Evolutionary conservation across 1,140 invertebrate species (phyloP), one percentile per base, ranked within the genome.

Genomic region (Cheumatopsyche charites): DNA sequence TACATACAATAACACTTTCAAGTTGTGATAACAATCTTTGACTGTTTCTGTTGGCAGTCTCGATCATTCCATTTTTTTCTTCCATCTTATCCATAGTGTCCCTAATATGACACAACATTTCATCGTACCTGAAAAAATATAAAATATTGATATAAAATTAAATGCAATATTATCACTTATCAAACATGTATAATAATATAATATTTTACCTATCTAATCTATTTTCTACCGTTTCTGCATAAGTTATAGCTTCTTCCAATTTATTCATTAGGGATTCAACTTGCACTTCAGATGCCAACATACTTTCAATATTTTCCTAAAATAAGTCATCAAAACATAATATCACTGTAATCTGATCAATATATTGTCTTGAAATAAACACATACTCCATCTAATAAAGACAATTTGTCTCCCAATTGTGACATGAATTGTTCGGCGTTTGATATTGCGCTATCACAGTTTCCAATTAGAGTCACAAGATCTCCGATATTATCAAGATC

Each of bases 61-160:
- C 91, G 78, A 96, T 94, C 75, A 93, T 88, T 4, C 90, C 88
- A 86, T 96, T 97, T 80, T 97, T 97, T 77, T 96, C 92, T 75
- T 94, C 94, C 84, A 97, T 95, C 77, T 94, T 92, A 74, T 92
- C 90, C 86, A 95, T 94, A 12, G 91, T 92, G 80, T 94, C 92
- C 75, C 91, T 86, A 4, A 95, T 92, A 80, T 93, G 90, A 71
- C 90, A 88, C 17, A 95, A 82, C 25, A 93, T 89, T 77, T 93
- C 90, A 80, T 94, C 92, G 80, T 94, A 94, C 43, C 83, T 76
- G 71, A 76, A 45, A 21, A 62, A 73, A 36, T 15, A 52, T 52
- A 19, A 19, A 58, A 25, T 25, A 36, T 61, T 19, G 3, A 13
- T 61, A 61, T 61, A 25, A 19, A 19, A 19, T 23, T 19, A 61